A percentile compares a stretch with the other conserved stretches of the same genome.
Evolutionary conservation across 2,888 invertebrate genomes (phyloP).

Genomic region (Ennomos fuscantarius): DNA sequence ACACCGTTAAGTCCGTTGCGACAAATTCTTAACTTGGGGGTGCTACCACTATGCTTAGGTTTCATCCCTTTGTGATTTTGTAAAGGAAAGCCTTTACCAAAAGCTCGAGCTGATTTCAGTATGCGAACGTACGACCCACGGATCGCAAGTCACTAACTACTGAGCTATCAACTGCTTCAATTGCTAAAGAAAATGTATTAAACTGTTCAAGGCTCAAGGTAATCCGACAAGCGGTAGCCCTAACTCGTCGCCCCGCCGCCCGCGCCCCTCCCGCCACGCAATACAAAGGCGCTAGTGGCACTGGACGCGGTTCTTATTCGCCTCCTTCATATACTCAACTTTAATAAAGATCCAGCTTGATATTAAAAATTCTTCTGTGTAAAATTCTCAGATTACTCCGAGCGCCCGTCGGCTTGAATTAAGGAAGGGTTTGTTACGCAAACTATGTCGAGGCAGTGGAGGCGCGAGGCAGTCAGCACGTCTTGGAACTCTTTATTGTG

Average conservation of each 20-base stretch:
- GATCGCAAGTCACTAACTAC: too few species aligned
- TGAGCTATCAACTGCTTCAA: too few species aligned
- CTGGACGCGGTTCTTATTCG: constrained; percentile 51
- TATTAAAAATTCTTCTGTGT: constrained; percentile 76
- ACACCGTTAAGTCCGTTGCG: too few species aligned
- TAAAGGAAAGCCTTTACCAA: too few species aligned
- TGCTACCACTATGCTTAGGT: too few species aligned
- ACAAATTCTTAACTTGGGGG: too few species aligned
- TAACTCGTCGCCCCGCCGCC: constrained; percentile 19
- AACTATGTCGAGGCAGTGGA: constrained; percentile 44
- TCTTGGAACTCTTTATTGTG: constrained; percentile 13
- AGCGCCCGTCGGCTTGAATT: constrained; percentile 42
- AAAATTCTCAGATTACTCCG: constrained; percentile 53
- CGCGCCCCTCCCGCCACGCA: constrained; percentile 38
- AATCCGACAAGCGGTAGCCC: constrained; percentile 10
- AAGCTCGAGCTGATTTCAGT: too few species aligned
- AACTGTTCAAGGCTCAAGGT: background rate
- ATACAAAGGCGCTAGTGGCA: constrained; percentile 61
- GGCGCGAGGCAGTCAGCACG: constrained; percentile 8
- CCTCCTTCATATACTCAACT: constrained; percentile 59
- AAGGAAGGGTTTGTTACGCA: constrained; percentile 59
- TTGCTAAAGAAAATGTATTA: background rate
- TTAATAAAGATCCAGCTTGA: constrained; percentile 73
- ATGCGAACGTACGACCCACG: too few species aligned
- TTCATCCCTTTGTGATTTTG: too few species aligned